These are phyloP conservation scores for Hippocampus zosterae DNA, from an alignment of 2,113 vertebrate species.

Conservation along the genomic window DNA sequence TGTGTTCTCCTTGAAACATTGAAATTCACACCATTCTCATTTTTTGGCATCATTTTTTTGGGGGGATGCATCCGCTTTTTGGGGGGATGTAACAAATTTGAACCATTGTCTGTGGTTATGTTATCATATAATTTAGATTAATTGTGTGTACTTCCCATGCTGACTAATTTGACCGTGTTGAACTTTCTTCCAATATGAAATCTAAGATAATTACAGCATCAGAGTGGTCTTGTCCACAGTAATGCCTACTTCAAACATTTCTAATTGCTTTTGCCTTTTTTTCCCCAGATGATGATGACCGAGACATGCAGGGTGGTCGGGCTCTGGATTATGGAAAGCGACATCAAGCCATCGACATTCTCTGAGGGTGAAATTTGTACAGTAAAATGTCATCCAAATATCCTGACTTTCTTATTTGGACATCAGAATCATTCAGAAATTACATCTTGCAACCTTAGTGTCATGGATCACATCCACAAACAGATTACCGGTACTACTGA, in stretches of 20 bases:
- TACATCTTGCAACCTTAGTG: conserved; percentile 35
- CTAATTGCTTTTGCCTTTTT: conserved; percentile 28
- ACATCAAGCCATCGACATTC: conserved; percentile 80
- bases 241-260: neutral
- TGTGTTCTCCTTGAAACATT: conserved; percentile 51
- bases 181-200: neutral
- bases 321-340: conserved; percentile 86
- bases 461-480: conserved; percentile 43
- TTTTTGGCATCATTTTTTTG: conserved; percentile 5
- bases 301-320: conserved; percentile 86
- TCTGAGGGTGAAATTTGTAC: conserved; percentile 65
- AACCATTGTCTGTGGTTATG: neutral
- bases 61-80: neutral
- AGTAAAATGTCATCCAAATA: conserved; percentile 22
- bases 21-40: conserved; percentile 42
- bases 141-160: neutral
- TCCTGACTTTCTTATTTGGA: conserved; percentile 36
- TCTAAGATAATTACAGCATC: neutral
- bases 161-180: neutral
- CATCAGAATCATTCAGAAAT: conserved; percentile 29
- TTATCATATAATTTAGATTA: neutral
- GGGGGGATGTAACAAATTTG: neutral
- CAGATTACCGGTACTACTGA: conserved; percentile 41
- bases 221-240: neutral
- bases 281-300: conserved; percentile 88